phyloP scores from a whole-genome alignment of 2,797 vertebrate genomes.

The Bothrops alternatus region DNA sequence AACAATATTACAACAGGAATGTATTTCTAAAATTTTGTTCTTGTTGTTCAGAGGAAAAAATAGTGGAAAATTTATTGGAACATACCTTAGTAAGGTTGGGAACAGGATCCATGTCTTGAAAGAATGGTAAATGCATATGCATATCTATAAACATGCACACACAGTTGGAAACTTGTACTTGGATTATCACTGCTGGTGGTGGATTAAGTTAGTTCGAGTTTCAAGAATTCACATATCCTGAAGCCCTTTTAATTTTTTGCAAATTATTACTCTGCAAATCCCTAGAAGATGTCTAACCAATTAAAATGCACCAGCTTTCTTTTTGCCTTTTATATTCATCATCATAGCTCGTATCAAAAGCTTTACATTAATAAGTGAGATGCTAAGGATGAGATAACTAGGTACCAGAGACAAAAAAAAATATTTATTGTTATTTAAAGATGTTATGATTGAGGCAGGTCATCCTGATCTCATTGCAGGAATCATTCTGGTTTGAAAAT shows the following conservation, averaged over 20 bases:
- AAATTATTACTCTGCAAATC: background rate
- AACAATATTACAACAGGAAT: background rate
- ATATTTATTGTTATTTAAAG: background rate
- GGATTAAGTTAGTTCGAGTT: background rate
- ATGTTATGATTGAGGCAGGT: background rate
- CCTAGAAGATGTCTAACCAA: background rate
- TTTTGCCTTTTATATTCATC: background rate
- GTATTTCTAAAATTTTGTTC: background rate
- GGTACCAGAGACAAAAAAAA: background rate
- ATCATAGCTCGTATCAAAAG: background rate
- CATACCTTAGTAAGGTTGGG: background rate
- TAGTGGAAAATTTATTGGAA: background rate
- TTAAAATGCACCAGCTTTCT: background rate
- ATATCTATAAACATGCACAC: background rate
- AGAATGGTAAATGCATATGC: background rate
- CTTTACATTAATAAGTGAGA: background rate
- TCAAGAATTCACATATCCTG: background rate
- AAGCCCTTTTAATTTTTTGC: background rate
- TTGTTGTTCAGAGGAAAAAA: background rate
- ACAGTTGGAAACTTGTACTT: background rate
- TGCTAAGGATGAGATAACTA: background rate
- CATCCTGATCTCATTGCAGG: background rate
- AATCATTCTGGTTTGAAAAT: background rate
- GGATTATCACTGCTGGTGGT: background rate
- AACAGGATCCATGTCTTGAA: background rate